Conservation (phyloP, 2,888 invertebrate genomes). For the Amphipyra berbera region DNA sequence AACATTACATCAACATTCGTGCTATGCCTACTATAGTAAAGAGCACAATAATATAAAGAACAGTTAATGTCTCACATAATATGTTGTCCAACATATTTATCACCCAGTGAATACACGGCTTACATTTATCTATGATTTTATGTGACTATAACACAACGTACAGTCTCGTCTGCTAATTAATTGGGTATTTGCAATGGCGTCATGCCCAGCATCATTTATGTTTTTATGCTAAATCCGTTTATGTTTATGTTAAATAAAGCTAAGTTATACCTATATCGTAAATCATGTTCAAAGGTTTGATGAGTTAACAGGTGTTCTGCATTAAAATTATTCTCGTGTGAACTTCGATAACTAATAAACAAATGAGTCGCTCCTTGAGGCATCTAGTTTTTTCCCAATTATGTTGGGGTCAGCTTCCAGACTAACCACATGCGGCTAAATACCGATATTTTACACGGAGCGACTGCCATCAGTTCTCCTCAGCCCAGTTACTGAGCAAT, state of each 20-base stretch:
- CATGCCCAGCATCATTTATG: constrained; percentile 21
- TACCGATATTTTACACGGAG: too few species aligned
- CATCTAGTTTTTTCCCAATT: too few species aligned
- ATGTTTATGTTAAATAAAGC: constrained; percentile 32
- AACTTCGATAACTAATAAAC: background rate
- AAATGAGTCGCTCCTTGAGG: too few species aligned
- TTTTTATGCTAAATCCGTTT: constrained; percentile 30
- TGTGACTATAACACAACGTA: constrained; percentile 17
- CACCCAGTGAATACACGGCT: background rate
- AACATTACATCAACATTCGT: too few species aligned
- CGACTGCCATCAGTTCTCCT: too few species aligned
- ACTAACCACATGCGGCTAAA: too few species aligned
- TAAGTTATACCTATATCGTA: constrained; percentile 19
- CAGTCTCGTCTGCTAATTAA: constrained; percentile 46
- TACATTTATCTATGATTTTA: constrained; percentile 8
- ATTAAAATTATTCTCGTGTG: background rate
- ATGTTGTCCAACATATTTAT: background rate
- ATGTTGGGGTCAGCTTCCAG: too few species aligned
- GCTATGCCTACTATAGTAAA: too few species aligned
- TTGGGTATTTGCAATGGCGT: constrained; percentile 34
- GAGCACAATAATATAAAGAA: too few species aligned
- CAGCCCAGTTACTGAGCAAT: too few species aligned
- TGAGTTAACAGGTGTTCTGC: background rate
- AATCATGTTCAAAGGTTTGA: constrained; percentile 2
- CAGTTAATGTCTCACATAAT: background rate